These are phyloP conservation scores for Otocyon megalotis DNA, from an alignment of 2,113 vertebrate genomes.

Conservation along the genomic window DNA sequence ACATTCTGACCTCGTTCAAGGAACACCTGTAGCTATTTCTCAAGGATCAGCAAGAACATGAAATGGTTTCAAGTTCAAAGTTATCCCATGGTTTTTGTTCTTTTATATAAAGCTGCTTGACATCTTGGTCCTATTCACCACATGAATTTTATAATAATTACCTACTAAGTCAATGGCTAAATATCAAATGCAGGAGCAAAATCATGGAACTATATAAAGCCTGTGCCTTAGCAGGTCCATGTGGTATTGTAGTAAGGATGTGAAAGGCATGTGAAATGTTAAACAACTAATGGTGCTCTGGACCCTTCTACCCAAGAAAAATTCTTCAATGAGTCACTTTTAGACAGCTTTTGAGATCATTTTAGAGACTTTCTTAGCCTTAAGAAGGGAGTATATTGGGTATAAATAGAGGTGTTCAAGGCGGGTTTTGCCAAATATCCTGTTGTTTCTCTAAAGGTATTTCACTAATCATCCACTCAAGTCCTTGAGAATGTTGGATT, in stretches of 20 bases:
- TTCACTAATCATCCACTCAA: neutral
- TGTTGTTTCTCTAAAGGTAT: neutral
- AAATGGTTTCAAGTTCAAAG: constrained; percentile 74
- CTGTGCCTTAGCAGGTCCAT: neutral
- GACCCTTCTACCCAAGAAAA: neutral
- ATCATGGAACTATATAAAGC: constrained; percentile 46
- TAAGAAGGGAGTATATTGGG: neutral
- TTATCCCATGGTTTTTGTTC: constrained; percentile 77
- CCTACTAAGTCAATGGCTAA: constrained; percentile 73
- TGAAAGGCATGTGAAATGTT: neutral
- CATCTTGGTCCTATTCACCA: constrained; percentile 69
- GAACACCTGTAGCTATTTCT: constrained; percentile 80
- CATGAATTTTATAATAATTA: constrained; percentile 83
- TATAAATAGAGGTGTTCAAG: neutral
- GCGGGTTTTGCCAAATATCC: neutral
- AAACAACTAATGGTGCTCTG: constrained; percentile 1
- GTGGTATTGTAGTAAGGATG: neutral
- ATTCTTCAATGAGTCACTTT: constrained; percentile 12
- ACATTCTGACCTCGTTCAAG: constrained; percentile 79
- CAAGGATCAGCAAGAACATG: constrained; percentile 72
- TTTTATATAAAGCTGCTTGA: constrained; percentile 80
- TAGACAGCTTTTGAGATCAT: neutral
- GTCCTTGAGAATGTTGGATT: neutral
- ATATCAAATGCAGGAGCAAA: constrained; percentile 77
- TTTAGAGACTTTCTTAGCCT: neutral